A percentile compares a stretch with the other conserved stretches of the same genome.
Conservation (phyloP, 2,888 invertebrate species). For the Apodemia hepburni region DNA sequence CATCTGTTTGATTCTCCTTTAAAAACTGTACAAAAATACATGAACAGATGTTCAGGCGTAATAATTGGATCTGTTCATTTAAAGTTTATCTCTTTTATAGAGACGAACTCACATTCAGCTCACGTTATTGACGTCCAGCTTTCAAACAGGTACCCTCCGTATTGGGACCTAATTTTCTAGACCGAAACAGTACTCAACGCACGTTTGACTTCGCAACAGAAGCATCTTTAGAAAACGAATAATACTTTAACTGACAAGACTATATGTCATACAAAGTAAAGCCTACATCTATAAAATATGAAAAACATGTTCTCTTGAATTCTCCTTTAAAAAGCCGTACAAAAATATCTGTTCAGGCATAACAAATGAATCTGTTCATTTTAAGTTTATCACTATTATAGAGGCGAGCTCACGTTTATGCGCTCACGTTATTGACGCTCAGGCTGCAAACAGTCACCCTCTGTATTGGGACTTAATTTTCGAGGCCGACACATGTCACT, state of each 20-base stretch:
- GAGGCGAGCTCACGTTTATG: constrained; percentile 16
- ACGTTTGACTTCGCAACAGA: too few relatives aligned
- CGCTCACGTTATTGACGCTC: constrained; percentile 16
- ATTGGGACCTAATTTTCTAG: too few relatives aligned
- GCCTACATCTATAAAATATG: too few relatives aligned
- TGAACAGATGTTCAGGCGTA: too few relatives aligned
- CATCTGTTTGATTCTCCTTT: neutral
- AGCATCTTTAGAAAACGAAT: too few relatives aligned
- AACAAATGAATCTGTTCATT: constrained; percentile 8
- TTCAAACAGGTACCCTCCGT: constrained; percentile 35
- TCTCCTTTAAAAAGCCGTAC: too few relatives aligned
- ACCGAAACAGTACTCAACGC: too few relatives aligned
- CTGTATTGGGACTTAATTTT: constrained; percentile 62
- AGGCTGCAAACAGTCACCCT: constrained; percentile 37
- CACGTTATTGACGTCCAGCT: constrained; percentile 16
- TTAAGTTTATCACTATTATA: constrained; percentile 20
- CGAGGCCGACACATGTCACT: constrained; percentile 66
- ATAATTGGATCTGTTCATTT: too few relatives aligned
- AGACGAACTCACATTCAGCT: constrained; percentile 14
- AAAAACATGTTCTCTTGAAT: too few relatives aligned
- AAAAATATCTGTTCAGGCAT: neutral
- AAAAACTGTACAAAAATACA: too few relatives aligned
- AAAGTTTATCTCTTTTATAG: constrained; percentile 19
- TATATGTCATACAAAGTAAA: too few relatives aligned
- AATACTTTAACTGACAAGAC: too few relatives aligned